Evolutionary conservation across 2,113 vertebrate species (phyloP).

Genomic region (Rhinoderma darwinii): DNA sequence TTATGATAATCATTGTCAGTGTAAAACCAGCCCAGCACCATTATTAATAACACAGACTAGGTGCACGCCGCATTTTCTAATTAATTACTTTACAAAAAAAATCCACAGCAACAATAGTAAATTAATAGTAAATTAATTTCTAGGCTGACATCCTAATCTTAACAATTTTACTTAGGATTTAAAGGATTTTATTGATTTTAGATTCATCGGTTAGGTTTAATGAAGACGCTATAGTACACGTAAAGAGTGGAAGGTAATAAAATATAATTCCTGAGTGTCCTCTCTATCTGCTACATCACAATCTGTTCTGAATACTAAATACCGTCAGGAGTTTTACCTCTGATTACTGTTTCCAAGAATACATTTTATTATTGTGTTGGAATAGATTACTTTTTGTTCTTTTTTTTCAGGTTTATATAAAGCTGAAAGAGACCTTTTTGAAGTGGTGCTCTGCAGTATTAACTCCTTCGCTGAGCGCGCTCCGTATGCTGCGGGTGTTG

Average conservation of each 20-base stretch:
- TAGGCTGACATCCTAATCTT: background rate
- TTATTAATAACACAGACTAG: background rate
- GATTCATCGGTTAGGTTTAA: constrained; percentile 63
- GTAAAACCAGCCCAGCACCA: background rate
- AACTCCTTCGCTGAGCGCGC: no score
- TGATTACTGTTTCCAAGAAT: constrained; percentile 22
- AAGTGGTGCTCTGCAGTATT: no score
- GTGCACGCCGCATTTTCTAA: background rate
- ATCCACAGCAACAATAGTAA: background rate
- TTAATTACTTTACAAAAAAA: constrained; percentile 1
- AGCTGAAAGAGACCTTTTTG: background rate
- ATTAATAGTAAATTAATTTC: constrained; percentile 7
- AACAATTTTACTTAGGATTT: constrained; percentile 22
- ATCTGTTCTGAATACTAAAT: constrained; percentile 12
- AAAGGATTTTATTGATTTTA: constrained; percentile 29
- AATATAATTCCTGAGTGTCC: constrained; percentile 28
- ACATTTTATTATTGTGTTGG: constrained; percentile 23
- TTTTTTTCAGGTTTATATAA: background rate
- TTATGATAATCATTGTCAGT: background rate
- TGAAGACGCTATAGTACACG: constrained; percentile 59
- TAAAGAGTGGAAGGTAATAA: constrained; percentile 60
- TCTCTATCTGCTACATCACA: constrained; percentile 33
- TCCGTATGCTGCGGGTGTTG: no score
- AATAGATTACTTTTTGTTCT: background rate
- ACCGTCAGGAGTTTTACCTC: constrained; percentile 5